Conservation (phyloP, 2,888 invertebrate species). For the Phengaris arion region DNA sequence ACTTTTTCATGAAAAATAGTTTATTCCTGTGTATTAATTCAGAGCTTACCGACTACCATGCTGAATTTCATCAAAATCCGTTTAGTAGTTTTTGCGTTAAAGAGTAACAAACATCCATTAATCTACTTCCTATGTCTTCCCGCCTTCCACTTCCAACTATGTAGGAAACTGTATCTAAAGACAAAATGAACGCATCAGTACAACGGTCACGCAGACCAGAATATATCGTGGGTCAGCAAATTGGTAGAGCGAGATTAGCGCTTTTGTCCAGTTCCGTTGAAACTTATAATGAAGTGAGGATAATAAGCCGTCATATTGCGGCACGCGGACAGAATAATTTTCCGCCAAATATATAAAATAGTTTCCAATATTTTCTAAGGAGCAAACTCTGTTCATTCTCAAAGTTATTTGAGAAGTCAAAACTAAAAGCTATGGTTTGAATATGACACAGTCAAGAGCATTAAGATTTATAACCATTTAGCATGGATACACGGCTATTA, state of each 20-base stretch:
- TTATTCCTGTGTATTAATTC: no score
- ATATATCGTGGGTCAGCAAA: slow-evolving; percentile 25
- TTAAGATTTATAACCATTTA: no score
- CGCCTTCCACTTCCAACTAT: background rate
- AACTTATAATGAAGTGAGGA: slow-evolving; percentile 22
- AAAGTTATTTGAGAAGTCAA: no score
- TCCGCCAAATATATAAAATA: background rate
- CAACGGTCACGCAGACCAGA: slow-evolving; percentile 5
- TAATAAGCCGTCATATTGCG: background rate
- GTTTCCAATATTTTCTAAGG: background rate
- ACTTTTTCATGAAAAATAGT: no score
- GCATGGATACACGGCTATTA: no score
- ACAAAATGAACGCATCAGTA: slow-evolving; percentile 14
- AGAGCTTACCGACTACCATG: no score
- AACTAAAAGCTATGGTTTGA: no score
- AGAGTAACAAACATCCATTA: no score
- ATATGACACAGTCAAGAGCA: no score
- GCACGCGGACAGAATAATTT: background rate
- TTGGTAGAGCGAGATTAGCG: slow-evolving; percentile 23
- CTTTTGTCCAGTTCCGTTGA: slow-evolving; percentile 23
- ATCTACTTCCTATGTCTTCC: background rate
- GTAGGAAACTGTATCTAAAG: background rate
- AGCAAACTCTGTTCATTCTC: background rate
- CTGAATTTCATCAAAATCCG: no score
- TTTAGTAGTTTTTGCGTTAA: no score